A percentile compares a stretch with the other conserved stretches of the same genome.
These are phyloP conservation scores for Papilio gigon DNA, from an alignment of 2,888 invertebrate genomes.

Conservation along the genomic window DNA sequence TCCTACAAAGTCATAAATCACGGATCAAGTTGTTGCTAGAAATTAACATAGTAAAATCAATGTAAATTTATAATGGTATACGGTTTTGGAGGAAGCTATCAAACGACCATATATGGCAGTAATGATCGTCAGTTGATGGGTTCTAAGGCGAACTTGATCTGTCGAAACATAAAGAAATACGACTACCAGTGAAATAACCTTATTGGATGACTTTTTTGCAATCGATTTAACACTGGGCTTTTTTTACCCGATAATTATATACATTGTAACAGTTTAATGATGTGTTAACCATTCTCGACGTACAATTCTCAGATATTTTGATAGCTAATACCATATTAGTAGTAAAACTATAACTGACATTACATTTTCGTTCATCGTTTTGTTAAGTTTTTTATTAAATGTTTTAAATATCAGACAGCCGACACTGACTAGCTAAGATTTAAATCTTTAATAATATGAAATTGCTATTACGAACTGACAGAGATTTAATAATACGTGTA, in stretches of 20 bases:
- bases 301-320: neutral
- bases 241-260: neutral
- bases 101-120: conserved; percentile 24
- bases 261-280: neutral
- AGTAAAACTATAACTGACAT: neutral
- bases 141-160: conserved; percentile 19
- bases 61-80: conserved; percentile 19
- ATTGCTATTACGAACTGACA: conserved; percentile 1
- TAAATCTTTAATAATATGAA: neutral
- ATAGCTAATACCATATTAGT: too few relatives aligned
- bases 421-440: neutral
- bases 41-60: conserved; percentile 25
- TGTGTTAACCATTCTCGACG: neutral
- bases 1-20: conserved; percentile 10
- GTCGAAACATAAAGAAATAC: conserved; percentile 20
- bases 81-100: conserved; percentile 23
- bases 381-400: neutral
- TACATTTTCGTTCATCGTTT: too few relatives aligned
- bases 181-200: conserved; percentile 20
- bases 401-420: neutral
- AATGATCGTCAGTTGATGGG: conserved; percentile 4
- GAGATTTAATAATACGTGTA: neutral
- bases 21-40: conserved; percentile 1
- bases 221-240: neutral
- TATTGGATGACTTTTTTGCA: conserved; percentile 14